Evolutionary conservation across 1,140 invertebrate genomes (phyloP).

Genomic region (Arion vulgaris): DNA sequence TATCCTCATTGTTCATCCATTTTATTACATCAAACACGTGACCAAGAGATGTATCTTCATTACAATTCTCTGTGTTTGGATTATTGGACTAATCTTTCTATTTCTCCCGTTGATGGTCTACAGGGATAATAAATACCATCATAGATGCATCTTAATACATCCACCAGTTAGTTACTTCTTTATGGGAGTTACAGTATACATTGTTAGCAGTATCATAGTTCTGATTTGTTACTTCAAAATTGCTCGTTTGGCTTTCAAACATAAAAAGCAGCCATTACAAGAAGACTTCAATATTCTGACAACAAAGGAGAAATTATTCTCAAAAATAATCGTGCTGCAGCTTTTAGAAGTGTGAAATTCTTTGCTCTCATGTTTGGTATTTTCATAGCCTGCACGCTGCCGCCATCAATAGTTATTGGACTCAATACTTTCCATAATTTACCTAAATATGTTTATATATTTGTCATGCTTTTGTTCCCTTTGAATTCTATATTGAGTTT

Average conservation of each 20-base stretch:
- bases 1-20: too few species aligned
- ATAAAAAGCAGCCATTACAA: not conserved
- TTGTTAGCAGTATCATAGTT: not conserved
- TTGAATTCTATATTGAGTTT: not conserved
- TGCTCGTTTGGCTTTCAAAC: not conserved
- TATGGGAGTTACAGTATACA: not conserved
- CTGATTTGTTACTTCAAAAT: not conserved
- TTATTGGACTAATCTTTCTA: not conserved
- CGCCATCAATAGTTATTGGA: not conserved
- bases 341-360: not conserved
- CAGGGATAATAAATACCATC: not conserved
- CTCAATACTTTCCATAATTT: not conserved
- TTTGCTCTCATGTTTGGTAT: slow-evolving; percentile 13
- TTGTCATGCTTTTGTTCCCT: not conserved
- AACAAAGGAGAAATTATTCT: not conserved
- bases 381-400: not conserved
- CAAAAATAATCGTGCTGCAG: not conserved
- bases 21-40: not conserved
- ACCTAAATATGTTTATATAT: not conserved
- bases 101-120: not conserved
- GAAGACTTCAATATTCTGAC: not conserved
- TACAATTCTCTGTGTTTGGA: not conserved
- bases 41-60: not conserved
- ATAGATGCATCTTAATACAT: not conserved
- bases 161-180: not conserved